Conservation (phyloP, 2,797 vertebrate species). For the Poecile montanus region DNA sequence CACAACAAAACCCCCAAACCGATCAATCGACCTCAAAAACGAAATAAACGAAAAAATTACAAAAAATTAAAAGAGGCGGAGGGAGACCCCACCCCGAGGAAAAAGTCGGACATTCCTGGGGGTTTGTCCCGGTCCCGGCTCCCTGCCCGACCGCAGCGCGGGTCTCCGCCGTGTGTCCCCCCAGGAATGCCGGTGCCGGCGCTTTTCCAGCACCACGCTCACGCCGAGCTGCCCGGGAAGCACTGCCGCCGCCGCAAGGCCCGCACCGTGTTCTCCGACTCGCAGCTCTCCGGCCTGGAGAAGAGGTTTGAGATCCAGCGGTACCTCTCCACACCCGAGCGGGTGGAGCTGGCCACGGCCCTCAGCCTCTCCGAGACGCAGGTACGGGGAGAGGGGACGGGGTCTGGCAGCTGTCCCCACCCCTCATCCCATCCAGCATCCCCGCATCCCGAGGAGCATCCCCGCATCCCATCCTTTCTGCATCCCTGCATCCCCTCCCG, state of each 20-base stretch:
- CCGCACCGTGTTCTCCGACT: slow-evolving; percentile 96
- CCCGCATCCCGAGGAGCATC: not conserved
- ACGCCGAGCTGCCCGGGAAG: slow-evolving; percentile 91
- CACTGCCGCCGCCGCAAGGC: slow-evolving; percentile 96
- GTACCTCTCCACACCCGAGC: slow-evolving; percentile 95
- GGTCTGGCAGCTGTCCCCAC: rapidly evolving
- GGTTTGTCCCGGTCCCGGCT: rapidly evolving
- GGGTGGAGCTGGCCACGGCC: slow-evolving; percentile 95
- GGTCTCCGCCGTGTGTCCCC: not conserved
- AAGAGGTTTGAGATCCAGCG: slow-evolving; percentile 96
- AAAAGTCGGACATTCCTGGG: rapidly evolving
- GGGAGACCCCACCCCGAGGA: not conserved
- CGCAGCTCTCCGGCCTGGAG: slow-evolving; percentile 94
- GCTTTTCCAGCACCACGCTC: slow-evolving; percentile 91
- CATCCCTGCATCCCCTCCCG: not conserved
- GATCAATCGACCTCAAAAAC: not conserved
- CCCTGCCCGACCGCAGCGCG: not conserved
- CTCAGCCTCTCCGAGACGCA: slow-evolving; percentile 98
- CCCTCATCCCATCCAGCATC: not conserved
- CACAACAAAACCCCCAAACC: not conserved
- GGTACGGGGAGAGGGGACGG: slow-evolving; percentile 70
- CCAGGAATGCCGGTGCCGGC: slow-evolving; percentile 93
- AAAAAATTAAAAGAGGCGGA: rapidly evolving
- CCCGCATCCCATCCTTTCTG: too few relatives aligned
- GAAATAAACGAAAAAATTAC: not conserved